Base-by-base conservation (phyloP, 2,888 invertebrate genomes). In the Epinotia bilunana region DNA sequence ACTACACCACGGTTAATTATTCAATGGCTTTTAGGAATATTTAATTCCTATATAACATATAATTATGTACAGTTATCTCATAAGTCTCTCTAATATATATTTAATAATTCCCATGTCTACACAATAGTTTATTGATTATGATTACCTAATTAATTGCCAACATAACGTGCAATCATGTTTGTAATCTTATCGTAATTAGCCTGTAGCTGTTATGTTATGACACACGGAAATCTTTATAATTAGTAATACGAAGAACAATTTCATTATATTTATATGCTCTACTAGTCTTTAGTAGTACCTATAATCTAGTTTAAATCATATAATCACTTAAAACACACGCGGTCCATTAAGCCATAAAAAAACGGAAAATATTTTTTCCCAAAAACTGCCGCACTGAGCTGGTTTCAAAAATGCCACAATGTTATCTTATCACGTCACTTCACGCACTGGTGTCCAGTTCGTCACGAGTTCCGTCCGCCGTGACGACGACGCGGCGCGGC, bases 401-500 rank as follows among this genome's bases (percentile, higher is more conserved):
- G 23, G 7, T 55, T 43, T 58, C 4, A 58, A 28, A 16, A 53
- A 49, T 57, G 23, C 1, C 60, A 69, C 57, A 67, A 67, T 20
- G 12, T 60, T 58, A 33, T 20, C 20, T 20, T 20, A 20, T 57
- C 58, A 46, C 12, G 43, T 73, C 61, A 62, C 68, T 49, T 20
- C 39, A 9, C 69, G n/a, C 39, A 49, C 11, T 18, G 18, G 20
- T 39, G 39, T 39, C 39, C 39, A 7, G 39, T 39, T 60, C 53
- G 33, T 74, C 39, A 61, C 23, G 11, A 60, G 64, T 70, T 33
- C 64, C 60, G 70, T 55, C 28, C 74, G 64, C 74, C 58, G 70
- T 70, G 70, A 70, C 70, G 64, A 39, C 55, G 61, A 23, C 53
- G 57, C 74, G 58, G 63, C 69, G 72, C 72, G 60, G 74, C 57